These are phyloP conservation scores for Drosophila glabriapex DNA, from an alignment of 2,888 invertebrate genomes.

Conservation along the genomic window DNA sequence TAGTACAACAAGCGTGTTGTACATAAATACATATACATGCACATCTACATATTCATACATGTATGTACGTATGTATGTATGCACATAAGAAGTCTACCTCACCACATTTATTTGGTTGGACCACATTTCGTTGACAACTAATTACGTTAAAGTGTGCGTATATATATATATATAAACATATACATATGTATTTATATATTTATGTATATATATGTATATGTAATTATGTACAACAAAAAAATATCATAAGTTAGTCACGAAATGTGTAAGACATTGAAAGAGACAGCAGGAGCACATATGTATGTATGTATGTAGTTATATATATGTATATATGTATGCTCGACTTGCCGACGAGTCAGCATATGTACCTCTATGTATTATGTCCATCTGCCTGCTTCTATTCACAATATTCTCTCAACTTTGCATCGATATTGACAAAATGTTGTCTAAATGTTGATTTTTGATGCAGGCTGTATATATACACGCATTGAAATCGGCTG, in stretches of 20 bases:
- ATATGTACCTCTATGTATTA: neutral
- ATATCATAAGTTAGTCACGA: neutral
- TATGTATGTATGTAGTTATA: neutral
- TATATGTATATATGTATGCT: neutral
- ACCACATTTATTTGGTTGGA: conserved; percentile 4
- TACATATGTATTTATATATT: neutral
- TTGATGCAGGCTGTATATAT: neutral
- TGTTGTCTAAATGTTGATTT: neutral
- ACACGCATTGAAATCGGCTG: neutral
- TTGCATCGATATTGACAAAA: neutral
- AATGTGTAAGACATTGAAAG: neutral
- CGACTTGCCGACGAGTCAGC: neutral
- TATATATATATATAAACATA: neutral
- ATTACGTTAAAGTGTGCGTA: conserved; percentile 4
- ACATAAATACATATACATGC: neutral
- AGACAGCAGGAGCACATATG: neutral
- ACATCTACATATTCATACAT: neutral
- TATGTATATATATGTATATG: neutral
- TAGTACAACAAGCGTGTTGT: neutral
- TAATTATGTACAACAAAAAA: neutral
- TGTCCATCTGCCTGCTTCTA: neutral
- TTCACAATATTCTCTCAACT: neutral
- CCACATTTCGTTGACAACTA: conserved; percentile 12
- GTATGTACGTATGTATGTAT: conserved; percentile 1
- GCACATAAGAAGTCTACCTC: neutral